Evolutionary conservation across 2,888 invertebrate genomes (phyloP).

Genomic region (Lithosia quadra): DNA sequence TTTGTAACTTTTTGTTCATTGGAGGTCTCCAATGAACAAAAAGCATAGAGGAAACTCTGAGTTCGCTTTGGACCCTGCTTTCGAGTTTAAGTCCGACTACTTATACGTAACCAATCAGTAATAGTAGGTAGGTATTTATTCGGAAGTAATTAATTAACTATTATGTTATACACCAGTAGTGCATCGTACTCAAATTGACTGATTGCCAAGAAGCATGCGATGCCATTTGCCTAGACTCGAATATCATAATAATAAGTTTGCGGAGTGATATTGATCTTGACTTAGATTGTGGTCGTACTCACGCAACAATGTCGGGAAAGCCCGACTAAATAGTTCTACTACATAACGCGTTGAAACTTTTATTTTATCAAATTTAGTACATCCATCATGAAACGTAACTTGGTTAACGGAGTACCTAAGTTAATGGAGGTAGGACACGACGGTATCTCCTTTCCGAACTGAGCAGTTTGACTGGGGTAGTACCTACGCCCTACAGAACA

Average conservation of each 20-base stretch:
- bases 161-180: slow-evolving; percentile 1
- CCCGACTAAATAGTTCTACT: neutral
- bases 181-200: neutral
- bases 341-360: neutral
- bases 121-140: neutral
- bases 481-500: no score
- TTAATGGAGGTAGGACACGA: no score
- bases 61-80: no score
- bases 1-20: no score
- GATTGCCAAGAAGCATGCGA: neutral
- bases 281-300: neutral
- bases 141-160: neutral
- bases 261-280: neutral
- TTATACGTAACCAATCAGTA: no score
- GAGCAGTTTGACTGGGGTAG: no score
- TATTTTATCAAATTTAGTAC: neutral
- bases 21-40: no score
- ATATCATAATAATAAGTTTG: neutral
- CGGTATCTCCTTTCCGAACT: no score
- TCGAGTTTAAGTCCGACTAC: no score
- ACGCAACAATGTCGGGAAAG: neutral
- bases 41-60: no score
- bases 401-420: no score
- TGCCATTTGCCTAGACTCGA: neutral
- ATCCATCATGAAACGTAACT: no score